Percentiles rank a stretch among this genome's conserved stretches.
phyloP scores from a whole-genome alignment of 2,113 vertebrate species.

The Hassar affinis region DNA sequence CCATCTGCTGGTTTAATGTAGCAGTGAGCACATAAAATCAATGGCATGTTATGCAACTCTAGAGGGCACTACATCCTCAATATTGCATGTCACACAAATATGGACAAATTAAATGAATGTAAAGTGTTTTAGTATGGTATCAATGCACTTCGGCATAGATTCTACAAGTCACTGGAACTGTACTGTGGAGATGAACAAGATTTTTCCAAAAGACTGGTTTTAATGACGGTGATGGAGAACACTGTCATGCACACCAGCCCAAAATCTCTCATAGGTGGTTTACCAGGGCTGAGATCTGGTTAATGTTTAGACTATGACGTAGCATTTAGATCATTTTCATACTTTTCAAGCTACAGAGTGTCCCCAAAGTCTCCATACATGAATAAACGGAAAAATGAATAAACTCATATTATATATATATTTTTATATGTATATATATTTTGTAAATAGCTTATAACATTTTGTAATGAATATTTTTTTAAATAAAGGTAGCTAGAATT shows the following conservation, averaged over 20 bases:
- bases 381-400: no score
- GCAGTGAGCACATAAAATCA: background rate
- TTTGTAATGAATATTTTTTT: no score
- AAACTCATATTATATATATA: no score
- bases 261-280: background rate
- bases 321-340: background rate
- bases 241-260: background rate
- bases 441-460: no score
- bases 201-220: background rate
- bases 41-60: background rate
- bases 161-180: background rate
- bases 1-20: conserved; percentile 45
- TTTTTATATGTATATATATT: no score
- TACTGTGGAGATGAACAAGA: background rate
- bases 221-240: background rate
- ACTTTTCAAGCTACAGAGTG: background rate
- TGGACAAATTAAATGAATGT: background rate
- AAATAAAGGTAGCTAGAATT: no score
- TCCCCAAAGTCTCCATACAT: no score
- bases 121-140: background rate
- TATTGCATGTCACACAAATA: background rate
- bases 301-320: background rate
- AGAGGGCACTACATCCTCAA: conserved; percentile 37
- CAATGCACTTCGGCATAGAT: background rate
- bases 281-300: background rate